phyloP scores from a whole-genome alignment of 1,140 invertebrate genomes.

The Zelostemma sp. region DNA sequence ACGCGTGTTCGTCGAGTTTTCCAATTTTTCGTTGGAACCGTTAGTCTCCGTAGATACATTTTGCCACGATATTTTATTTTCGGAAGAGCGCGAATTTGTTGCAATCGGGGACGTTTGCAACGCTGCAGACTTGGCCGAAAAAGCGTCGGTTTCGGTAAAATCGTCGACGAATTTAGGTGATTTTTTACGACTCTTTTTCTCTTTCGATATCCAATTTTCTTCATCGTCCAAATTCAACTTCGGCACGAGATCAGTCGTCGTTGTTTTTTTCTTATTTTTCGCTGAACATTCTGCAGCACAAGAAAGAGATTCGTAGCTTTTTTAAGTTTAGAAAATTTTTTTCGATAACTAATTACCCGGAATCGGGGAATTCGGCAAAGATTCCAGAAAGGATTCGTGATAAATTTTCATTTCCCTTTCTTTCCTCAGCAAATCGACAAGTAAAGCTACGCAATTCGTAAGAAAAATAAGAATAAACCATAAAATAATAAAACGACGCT shows the following conservation, averaged over 20 bases:
- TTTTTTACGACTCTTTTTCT: constrained; percentile 21
- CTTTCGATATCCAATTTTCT: constrained; percentile 25
- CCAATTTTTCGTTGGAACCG: too few relatives aligned
- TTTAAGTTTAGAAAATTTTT: too few relatives aligned
- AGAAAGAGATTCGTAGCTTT: too few relatives aligned
- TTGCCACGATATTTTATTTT: constrained; percentile 10
- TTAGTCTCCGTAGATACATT: background rate
- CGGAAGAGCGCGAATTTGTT: background rate
- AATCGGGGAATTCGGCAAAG: too few relatives aligned
- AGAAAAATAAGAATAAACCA: constrained; percentile 18
- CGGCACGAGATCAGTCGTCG: constrained; percentile 16
- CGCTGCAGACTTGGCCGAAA: constrained; percentile 5
- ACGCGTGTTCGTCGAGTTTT: too few relatives aligned
- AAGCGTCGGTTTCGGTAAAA: constrained; percentile 5
- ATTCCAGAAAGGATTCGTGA: background rate
- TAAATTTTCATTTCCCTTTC: constrained; percentile 9
- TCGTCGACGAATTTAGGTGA: constrained; percentile 15
- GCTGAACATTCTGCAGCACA: too few relatives aligned
- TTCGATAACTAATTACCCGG: constrained; percentile 9
- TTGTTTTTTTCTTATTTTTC: constrained; percentile 26
- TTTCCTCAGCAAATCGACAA: constrained; percentile 44
- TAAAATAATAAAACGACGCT: constrained; percentile 1
- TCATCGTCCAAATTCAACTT: constrained; percentile 26
- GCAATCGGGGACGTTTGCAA: constrained; percentile 4
- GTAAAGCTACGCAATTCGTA: constrained; percentile 37